Percentiles rank a stretch among this genome's conserved stretches.
phyloP scores from a whole-genome alignment of 2,888 invertebrate genomes.

The Drosophila anomelani region DNA sequence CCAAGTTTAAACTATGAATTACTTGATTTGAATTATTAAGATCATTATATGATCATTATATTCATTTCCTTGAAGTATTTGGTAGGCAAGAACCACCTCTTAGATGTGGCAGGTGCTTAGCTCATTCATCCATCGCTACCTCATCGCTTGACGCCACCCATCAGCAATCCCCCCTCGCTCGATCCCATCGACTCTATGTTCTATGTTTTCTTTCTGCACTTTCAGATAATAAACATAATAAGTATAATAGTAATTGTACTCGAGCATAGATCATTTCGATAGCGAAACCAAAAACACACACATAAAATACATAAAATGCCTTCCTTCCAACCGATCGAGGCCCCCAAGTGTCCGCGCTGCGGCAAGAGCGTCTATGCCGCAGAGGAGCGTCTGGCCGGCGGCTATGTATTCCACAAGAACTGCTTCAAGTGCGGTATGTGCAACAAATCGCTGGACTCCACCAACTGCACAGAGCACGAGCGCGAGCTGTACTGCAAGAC shows the following conservation, averaged over 20 bases:
- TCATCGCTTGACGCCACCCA: constrained; percentile 2
- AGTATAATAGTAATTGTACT: constrained; percentile 46
- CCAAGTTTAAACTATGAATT: neutral
- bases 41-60: neutral
- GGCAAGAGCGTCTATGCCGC: constrained; percentile 74
- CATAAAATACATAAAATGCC: constrained; percentile 57
- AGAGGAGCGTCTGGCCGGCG: constrained; percentile 71
- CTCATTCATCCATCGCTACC: constrained; percentile 30
- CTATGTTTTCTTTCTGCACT: constrained; percentile 58
- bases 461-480: constrained; percentile 73
- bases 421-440: constrained; percentile 78
- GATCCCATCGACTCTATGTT: constrained; percentile 39
- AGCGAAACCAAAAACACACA: constrained; percentile 37
- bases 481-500: constrained; percentile 73
- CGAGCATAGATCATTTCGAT: constrained; percentile 48
- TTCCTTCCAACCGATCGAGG: constrained; percentile 70
- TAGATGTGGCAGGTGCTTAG: constrained; percentile 26
- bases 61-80: neutral
- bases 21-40: neutral
- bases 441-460: constrained; percentile 75
- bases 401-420: constrained; percentile 76
- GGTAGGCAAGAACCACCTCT: neutral
- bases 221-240: constrained; percentile 76
- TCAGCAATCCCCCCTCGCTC: constrained; percentile 3
- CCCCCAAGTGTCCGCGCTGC: constrained; percentile 73